Evolutionary conservation across 2,797 vertebrate species (phyloP).

Genomic region (Phrynocephalus guinanensis): DNA sequence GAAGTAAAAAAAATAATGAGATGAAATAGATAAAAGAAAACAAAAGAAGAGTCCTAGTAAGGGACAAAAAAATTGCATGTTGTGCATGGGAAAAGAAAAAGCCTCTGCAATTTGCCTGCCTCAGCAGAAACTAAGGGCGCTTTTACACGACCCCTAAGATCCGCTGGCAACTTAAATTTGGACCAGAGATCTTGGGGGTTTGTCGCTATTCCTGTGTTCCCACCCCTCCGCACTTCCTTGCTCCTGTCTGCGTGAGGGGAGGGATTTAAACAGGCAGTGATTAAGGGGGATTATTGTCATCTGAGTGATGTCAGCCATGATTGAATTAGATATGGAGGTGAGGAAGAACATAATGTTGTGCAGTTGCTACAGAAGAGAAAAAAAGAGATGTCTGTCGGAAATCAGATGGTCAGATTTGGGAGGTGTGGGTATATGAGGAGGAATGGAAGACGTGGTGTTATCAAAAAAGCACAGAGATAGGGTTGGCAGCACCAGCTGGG

Average conservation of each 20-base stretch:
- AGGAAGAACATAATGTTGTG: constrained; percentile 42
- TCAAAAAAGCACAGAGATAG: constrained; percentile 59
- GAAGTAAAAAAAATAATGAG: constrained; percentile 36
- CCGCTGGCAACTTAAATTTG: no score
- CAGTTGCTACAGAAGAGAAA: constrained; percentile 50
- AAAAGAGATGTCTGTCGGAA: constrained; percentile 45
- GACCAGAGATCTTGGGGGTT: no score
- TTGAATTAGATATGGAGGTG: constrained; percentile 52
- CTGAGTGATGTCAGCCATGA: constrained; percentile 53
- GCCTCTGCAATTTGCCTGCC: constrained; percentile 48
- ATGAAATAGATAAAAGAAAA: not conserved
- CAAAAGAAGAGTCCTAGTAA: constrained; percentile 37
- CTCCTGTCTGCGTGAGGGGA: no score
- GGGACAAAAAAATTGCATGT: constrained; percentile 40
- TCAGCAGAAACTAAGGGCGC: constrained; percentile 60
- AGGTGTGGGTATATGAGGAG: not conserved
- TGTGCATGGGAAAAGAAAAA: constrained; percentile 55
- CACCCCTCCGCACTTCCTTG: no score
- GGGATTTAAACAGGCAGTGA: constrained; percentile 42
- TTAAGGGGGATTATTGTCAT: constrained; percentile 50
- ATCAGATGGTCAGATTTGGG: constrained; percentile 47
- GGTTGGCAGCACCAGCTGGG: constrained; percentile 32
- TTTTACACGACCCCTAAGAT: no score
- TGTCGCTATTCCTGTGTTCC: no score
- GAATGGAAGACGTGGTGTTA: constrained; percentile 53